Base-by-base conservation (phyloP, 1,140 invertebrate genomes). In the Cydia pomonella region DNA sequence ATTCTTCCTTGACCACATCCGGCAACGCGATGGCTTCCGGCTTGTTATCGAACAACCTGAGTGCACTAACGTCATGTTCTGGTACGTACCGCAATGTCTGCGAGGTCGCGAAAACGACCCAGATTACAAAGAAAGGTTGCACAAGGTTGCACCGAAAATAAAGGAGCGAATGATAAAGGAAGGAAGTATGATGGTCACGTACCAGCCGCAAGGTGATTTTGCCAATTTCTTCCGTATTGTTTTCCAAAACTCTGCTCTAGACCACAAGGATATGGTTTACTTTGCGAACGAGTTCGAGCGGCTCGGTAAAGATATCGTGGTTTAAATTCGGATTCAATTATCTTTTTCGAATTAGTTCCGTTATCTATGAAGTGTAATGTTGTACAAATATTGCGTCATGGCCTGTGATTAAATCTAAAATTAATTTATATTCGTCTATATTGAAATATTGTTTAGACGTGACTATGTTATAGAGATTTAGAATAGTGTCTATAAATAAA, bases 221-320 rank as follows among this genome's bases (percentile, higher is more conserved):
- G 97, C 97, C 0, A 98, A 99, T 89, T 99, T 99, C 93, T 99
- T 99, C 94, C 94, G 98, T 53, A 95, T 99, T 72, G 98, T 99
- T 7, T 94, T 99, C 79, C 97, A 98, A 91, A 99, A 97, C 84
- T 99, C 97, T 3, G 96, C 95, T 18, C 90, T 98, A 2, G 96
- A 95, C 18, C 94, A 95, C 76, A 93, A 94, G 5, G 97, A 99
- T 87, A 97, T 99, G 95, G 93, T 96, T 63, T 97, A 97, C 89
- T 96, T 99, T 78, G 94, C 98, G 0, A 94, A 97, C 75, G 97
- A 98, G 92, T 97, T 99, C 78, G 97, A 98, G 86, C 94, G 95
- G 74, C 93, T 98, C 59, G 97, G 97, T 5, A 92, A 92, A 29
- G 95, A 97, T 87, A 82, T 92, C 64, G 64, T 87, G 47, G 88